Percentiles rank a stretch among this genome's conserved stretches.
phyloP scores from a whole-genome alignment of 1,140 invertebrate genomes.

The Trichonephila inaurata region DNA sequence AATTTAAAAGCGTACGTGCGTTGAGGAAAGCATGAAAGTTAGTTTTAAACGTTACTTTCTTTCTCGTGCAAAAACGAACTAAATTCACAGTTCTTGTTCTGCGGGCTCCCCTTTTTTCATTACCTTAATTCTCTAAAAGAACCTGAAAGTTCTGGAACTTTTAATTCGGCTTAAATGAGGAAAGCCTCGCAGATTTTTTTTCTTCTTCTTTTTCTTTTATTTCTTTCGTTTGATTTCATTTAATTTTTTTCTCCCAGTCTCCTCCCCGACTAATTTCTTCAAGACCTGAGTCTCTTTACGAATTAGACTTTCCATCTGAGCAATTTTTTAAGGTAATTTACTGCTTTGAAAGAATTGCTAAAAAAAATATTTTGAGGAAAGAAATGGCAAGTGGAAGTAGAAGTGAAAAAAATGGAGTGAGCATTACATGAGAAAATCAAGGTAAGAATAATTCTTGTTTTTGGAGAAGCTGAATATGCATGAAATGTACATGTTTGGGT shows the following conservation, averaged over 20 bases:
- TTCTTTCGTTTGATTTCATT: background rate
- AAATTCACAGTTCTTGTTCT: constrained; percentile 51
- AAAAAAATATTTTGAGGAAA: background rate
- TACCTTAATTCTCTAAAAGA: constrained; percentile 50
- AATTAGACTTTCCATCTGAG: constrained; percentile 29
- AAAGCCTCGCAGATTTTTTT: constrained; percentile 1
- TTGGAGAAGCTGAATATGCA: no score
- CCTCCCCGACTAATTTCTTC: background rate
- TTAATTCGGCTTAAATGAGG: constrained; percentile 68
- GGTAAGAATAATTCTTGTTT: no score
- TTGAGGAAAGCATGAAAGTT: constrained; percentile 50
- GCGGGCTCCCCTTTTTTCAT: constrained; percentile 18
- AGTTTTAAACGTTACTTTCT: constrained; percentile 69
- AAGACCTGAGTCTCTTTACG: background rate
- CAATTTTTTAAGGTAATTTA: constrained; percentile 35
- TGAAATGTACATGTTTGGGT: no score
- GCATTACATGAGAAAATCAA: background rate
- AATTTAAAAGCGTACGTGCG: constrained; percentile 64
- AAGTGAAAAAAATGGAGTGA: background rate
- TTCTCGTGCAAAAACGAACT: constrained; percentile 44
- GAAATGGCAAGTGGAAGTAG: background rate
- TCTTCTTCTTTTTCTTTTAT: background rate
- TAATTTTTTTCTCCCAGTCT: background rate
- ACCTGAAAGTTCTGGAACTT: constrained; percentile 62
- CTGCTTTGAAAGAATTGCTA: background rate